Conservation (phyloP, 2,888 invertebrate species). For the Entomobrya multifasciata region DNA sequence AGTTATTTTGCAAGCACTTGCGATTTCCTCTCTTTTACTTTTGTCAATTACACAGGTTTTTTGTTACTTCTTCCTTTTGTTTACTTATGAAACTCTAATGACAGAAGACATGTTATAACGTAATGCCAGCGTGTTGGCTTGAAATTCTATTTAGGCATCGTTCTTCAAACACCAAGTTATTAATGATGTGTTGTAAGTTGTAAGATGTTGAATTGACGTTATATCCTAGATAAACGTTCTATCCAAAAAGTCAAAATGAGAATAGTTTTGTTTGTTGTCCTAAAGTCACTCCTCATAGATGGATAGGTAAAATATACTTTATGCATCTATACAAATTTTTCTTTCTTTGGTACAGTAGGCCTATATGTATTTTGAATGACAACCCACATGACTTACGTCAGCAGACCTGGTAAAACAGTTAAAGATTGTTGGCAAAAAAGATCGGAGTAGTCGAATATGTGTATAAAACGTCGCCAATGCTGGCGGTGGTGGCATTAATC, state of each 20-base stretch:
- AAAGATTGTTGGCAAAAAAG: not conserved
- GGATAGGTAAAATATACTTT: too few species aligned
- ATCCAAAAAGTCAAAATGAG: too few species aligned
- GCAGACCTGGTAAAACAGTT: not conserved
- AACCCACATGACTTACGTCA: conserved; percentile 2
- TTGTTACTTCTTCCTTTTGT: conserved; percentile 2
- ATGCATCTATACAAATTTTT: too few species aligned
- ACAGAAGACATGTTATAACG: not conserved
- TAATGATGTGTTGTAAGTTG: not conserved
- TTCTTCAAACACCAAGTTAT: not conserved
- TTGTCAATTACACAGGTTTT: conserved; percentile 8
- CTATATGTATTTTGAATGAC: conserved; percentile 24
- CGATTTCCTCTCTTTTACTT: not conserved
- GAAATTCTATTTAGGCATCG: not conserved
- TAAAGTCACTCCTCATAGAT: conserved; percentile 15
- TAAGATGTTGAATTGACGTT: not conserved
- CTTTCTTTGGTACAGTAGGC: not conserved
- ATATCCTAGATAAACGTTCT: not conserved
- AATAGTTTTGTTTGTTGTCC: conserved; percentile 15
- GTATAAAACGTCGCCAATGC: conserved; percentile 13
- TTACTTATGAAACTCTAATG: not conserved
- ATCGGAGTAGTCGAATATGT: not conserved
- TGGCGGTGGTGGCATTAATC: not conserved
- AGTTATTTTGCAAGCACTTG: conserved; percentile 18
- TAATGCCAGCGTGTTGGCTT: too few species aligned